A percentile compares a stretch with the other conserved stretches of the same genome.
phyloP scores from a whole-genome alignment of 1,140 invertebrate species.

The Calephelis nemesis region DNA sequence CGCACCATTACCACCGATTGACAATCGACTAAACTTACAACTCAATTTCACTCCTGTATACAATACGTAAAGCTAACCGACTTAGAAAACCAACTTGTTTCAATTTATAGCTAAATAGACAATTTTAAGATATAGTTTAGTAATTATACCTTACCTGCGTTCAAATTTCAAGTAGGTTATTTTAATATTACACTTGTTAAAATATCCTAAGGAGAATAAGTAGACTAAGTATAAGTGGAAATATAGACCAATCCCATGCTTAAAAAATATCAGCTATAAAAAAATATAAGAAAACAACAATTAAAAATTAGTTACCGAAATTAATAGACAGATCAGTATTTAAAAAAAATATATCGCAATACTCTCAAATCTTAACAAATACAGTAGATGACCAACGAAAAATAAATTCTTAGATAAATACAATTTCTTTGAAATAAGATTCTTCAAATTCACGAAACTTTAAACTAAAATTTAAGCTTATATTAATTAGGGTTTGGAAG shows the following conservation, averaged over 20 bases:
- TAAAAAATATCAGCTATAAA: slow-evolving; percentile 27
- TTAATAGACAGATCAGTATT: too few species aligned
- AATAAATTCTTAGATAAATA: not conserved
- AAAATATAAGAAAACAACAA: slow-evolving; percentile 19
- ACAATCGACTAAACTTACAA: slow-evolving; percentile 23
- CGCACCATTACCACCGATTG: too few species aligned
- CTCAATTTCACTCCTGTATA: slow-evolving; percentile 26
- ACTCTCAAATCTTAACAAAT: not conserved
- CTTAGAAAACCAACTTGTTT: slow-evolving; percentile 20
- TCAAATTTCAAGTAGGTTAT: slow-evolving; percentile 17
- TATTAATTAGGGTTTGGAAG: too few species aligned
- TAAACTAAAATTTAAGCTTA: too few species aligned
- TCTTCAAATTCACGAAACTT: too few species aligned
- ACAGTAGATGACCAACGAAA: not conserved
- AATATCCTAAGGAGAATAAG: slow-evolving; percentile 26
- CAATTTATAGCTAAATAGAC: slow-evolving; percentile 15
- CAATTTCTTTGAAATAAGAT: too few species aligned
- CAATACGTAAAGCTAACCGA: slow-evolving; percentile 26
- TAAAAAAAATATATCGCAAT: slow-evolving; percentile 4
- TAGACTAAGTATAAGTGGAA: slow-evolving; percentile 31
- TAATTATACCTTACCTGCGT: slow-evolving; percentile 18
- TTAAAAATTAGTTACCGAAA: slow-evolving; percentile 14
- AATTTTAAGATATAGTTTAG: slow-evolving; percentile 1
- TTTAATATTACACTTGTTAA: slow-evolving; percentile 16
- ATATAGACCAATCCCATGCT: slow-evolving; percentile 30